A percentile compares a stretch with the other conserved stretches of the same genome.
Evolutionary conservation across 1,140 invertebrate genomes (phyloP).

Genomic region (Rhagoletis pomonella): DNA sequence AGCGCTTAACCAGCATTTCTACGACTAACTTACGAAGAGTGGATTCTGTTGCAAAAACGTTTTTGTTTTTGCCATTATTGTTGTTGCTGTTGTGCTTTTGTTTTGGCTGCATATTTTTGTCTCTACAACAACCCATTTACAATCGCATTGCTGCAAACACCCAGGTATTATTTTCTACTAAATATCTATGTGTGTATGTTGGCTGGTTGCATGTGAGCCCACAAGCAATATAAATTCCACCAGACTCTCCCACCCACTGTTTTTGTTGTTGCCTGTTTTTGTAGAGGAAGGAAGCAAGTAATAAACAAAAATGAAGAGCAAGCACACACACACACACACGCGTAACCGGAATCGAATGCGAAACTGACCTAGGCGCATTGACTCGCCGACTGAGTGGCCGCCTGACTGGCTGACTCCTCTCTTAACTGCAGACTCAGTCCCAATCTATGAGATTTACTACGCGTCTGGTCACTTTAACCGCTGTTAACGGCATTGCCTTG

Average conservation of each 20-base stretch:
- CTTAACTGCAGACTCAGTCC: neutral
- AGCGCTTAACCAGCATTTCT: neutral
- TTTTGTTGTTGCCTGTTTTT: neutral
- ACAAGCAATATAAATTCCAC: neutral
- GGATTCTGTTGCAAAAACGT: neutral
- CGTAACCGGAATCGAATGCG: neutral
- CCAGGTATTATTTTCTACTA: neutral
- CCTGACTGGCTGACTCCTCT: neutral
- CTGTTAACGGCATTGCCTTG: constrained; percentile 21
- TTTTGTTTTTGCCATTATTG: neutral
- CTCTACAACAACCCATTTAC: constrained; percentile 23
- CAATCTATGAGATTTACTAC: neutral
- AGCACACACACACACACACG: neutral
- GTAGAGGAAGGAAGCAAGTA: constrained; percentile 41
- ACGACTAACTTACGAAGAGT: neutral
- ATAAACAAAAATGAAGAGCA: constrained; percentile 2
- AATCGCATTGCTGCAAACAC: constrained; percentile 6
- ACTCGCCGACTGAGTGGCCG: neutral
- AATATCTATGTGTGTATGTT: too few species aligned
- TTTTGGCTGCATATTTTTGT: neutral
- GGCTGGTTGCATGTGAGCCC: neutral
- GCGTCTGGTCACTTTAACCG: constrained; percentile 30
- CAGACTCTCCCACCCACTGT: neutral
- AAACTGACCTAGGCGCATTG: neutral
- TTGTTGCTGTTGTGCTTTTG: neutral